A percentile compares a stretch with the other conserved stretches of the same genome.
Evolutionary conservation across 1,140 invertebrate species (phyloP).

Genomic region (Lerema accius): DNA sequence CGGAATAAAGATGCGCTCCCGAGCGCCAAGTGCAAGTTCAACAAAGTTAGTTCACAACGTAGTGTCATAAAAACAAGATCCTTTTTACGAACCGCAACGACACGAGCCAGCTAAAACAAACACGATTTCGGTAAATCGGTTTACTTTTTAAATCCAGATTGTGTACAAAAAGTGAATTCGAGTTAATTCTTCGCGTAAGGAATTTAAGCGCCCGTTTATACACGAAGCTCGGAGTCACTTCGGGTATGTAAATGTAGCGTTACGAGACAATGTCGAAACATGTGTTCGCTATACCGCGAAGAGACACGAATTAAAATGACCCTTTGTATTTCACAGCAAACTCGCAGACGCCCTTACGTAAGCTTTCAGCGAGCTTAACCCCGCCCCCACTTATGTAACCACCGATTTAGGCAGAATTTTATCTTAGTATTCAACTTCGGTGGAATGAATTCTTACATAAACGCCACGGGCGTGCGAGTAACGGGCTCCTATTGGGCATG

Average conservation of each 20-base stretch:
- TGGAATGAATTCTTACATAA: slow-evolving; percentile 18
- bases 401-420: slow-evolving; percentile 55
- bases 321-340: slow-evolving; percentile 42
- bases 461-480: not conserved
- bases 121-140: not conserved
- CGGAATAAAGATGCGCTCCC: slow-evolving; percentile 11
- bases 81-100: not conserved
- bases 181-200: not conserved
- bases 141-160: not conserved
- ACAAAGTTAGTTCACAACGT: not conserved
- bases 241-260: slow-evolving; percentile 22
- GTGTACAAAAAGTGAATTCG: not conserved
- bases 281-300: slow-evolving; percentile 17
- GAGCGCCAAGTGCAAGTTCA: not conserved
- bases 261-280: slow-evolving; percentile 6
- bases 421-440: slow-evolving; percentile 55
- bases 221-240: not conserved
- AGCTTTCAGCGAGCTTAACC: slow-evolving; percentile 56
- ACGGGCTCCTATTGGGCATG: slow-evolving; percentile 2
- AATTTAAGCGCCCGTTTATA: not conserved
- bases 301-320: slow-evolving; percentile 44
- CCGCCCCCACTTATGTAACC: slow-evolving; percentile 76
- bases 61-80: not conserved
- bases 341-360: slow-evolving; percentile 73
- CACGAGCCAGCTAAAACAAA: slow-evolving; percentile 1